These are phyloP conservation scores for Theretra japonica DNA, from an alignment of 2,888 invertebrate genomes.

Conservation along the genomic window DNA sequence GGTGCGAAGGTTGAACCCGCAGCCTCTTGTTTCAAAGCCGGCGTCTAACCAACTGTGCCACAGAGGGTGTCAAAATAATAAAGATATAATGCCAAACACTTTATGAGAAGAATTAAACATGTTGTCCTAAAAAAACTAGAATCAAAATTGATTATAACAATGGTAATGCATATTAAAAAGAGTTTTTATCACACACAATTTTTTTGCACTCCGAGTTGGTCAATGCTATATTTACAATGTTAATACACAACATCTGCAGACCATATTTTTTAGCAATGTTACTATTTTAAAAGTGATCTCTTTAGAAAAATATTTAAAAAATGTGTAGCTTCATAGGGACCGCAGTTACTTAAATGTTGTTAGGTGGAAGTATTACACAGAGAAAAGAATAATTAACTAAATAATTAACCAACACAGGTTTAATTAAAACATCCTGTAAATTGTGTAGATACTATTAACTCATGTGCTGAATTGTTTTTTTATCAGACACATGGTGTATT, in stretches of 20 bases:
- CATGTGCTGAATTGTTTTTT: neutral
- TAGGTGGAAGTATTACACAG: neutral
- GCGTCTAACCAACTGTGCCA: no score
- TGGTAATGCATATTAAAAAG: neutral
- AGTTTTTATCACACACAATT: neutral
- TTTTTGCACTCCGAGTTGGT: neutral
- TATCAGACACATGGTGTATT: neutral
- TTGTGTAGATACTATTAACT: neutral
- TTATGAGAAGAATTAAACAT: no score
- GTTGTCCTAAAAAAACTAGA: no score
- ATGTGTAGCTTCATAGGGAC: neutral
- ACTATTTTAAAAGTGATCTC: neutral
- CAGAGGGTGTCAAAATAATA: no score
- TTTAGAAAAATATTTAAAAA: neutral
- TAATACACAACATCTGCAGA: neutral
- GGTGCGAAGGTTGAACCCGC: no score
- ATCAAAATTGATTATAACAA: neutral
- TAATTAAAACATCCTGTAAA: neutral
- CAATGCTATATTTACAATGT: neutral
- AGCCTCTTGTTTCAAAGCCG: no score
- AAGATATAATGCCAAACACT: no score
- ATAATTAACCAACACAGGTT: neutral
- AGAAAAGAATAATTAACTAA: neutral
- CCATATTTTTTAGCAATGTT: neutral
- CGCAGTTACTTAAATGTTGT: neutral